Evolutionary conservation across 2,113 vertebrate genomes (phyloP).

Genomic region (Phycodurus eques): DNA sequence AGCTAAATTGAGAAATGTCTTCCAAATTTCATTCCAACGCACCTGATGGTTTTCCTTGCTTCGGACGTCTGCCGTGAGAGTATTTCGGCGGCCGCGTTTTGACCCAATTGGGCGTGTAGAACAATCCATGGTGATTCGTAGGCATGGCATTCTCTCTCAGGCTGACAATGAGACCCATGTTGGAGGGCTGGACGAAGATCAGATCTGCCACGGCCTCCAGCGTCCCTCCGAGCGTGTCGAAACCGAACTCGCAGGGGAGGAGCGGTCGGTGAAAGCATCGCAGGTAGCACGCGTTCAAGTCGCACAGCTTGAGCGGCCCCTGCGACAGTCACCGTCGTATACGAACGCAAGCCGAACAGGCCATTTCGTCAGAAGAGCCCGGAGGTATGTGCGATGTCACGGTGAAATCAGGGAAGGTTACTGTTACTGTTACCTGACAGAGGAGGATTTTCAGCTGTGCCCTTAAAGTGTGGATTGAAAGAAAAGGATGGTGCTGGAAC

Average conservation of each 20-base stretch:
- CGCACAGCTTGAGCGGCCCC: slow-evolving; percentile 76
- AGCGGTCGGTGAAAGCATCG: slow-evolving; percentile 77
- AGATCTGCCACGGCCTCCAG: slow-evolving; percentile 74
- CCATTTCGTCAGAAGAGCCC: too few relatives aligned
- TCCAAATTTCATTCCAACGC: neutral
- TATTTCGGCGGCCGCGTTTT: neutral
- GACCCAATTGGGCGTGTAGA: neutral
- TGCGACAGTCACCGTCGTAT: slow-evolving; percentile 45
- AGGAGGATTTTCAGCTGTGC: slow-evolving; percentile 81
- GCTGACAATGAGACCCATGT: slow-evolving; percentile 76
- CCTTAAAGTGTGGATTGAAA: slow-evolving; percentile 62
- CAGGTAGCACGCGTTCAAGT: slow-evolving; percentile 76
- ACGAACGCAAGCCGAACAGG: too few relatives aligned
- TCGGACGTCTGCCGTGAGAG: neutral
- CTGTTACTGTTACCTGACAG: slow-evolving; percentile 61
- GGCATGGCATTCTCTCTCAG: slow-evolving; percentile 62
- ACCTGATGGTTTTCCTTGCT: neutral
- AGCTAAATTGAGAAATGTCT: neutral
- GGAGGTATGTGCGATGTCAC: too few relatives aligned
- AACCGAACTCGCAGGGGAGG: slow-evolving; percentile 77
- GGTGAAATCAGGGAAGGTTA: too few relatives aligned
- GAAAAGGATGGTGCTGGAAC: slow-evolving; percentile 65
- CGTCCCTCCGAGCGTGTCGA: slow-evolving; percentile 81
- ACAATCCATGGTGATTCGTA: neutral
- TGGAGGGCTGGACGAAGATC: slow-evolving; percentile 74